Evolutionary conservation across 2,113 vertebrate genomes (phyloP), one percentile per base, ranked within the genome.

Genomic region (Sinosuthora webbiana): DNA sequence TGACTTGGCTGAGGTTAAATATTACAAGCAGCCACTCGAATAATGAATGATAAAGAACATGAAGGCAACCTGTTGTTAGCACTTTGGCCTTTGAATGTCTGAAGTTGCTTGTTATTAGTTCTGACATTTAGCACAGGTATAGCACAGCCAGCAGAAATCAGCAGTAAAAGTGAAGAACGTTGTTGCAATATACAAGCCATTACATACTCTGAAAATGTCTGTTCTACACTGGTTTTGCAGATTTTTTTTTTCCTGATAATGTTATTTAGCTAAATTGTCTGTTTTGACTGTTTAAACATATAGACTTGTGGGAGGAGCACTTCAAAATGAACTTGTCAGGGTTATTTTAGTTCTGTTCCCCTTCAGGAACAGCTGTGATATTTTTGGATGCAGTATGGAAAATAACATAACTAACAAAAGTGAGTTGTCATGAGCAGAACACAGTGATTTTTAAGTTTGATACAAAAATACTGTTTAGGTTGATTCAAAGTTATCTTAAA

Each of bases 341-440:
- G 19, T 78, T 95, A 89, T 90, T 97, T 96, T 92, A 53, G 10
- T 49, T 93, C 80, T 74, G 21, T 79, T 97, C 65, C 25, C 18
- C 45, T 84, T 89, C 49, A 93, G 50, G n/a, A 95, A 65, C 13
- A 73, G 57, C 55, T 89, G 35, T 49, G 70, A 79, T 93, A 73
- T 79, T 95, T 95, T 93, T 95, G 53, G 73, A 90, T 87, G 44
- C 3, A 3, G 2, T 76, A 44, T 49, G 85, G 49, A 89, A 94
- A 94, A 78, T 68, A 90, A 74, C 11, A 9, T 47, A 95, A 75
- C 37, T 50, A 91, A 74, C 19, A 28, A 79, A 91, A 95, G 6
- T 57, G 37, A 76, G 49, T 62, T 92, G 45, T 42, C 47, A 70
- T 42, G 22, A 90, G 42, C 50, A 86, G 16, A 93, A 64, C 28